Conservation (phyloP, 2,797 vertebrate species). For the Adelosebastes latens region DNA sequence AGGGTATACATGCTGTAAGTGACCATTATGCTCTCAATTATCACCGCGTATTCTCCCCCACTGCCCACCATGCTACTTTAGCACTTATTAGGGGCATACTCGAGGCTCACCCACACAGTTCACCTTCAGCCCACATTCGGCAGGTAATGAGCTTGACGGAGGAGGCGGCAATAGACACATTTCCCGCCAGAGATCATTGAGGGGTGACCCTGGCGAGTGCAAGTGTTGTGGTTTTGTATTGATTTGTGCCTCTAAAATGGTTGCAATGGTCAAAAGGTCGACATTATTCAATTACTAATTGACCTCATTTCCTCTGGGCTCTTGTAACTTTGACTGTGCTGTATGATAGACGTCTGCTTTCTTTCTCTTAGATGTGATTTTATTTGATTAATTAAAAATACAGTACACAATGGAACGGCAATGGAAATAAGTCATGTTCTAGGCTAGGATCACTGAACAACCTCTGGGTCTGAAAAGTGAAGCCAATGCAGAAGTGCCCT, state of each 20-base stretch:
- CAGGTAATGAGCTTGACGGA: slow-evolving; percentile 68
- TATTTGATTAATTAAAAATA: not conserved
- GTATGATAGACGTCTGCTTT: not conserved
- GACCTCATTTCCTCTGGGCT: slow-evolving; percentile 9
- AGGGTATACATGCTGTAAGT: slow-evolving; percentile 41
- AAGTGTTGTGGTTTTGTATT: slow-evolving; percentile 8
- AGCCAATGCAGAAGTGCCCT: too few species aligned
- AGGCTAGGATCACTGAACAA: not conserved
- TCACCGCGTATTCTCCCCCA: slow-evolving; percentile 20
- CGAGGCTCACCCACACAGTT: slow-evolving; percentile 53
- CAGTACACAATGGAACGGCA: not conserved
- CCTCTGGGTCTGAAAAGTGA: too few species aligned
- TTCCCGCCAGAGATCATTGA: slow-evolving; percentile 27
- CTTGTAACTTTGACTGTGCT: not conserved
- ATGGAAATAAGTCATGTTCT: too few species aligned
- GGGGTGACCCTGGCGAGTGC: slow-evolving; percentile 24
- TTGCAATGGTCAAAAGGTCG: slow-evolving; percentile 2
- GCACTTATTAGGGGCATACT: slow-evolving; percentile 63
- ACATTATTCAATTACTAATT: slow-evolving; percentile 30
- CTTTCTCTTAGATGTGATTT: not conserved
- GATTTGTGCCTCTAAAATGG: slow-evolving; percentile 30
- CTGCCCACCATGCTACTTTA: slow-evolving; percentile 47
- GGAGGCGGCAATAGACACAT: slow-evolving; percentile 25
- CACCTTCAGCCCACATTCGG: slow-evolving; percentile 50
- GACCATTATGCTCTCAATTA: slow-evolving; percentile 66